phyloP scores from a whole-genome alignment of 2,113 vertebrate species.

The Brienomyrus longianalis region DNA sequence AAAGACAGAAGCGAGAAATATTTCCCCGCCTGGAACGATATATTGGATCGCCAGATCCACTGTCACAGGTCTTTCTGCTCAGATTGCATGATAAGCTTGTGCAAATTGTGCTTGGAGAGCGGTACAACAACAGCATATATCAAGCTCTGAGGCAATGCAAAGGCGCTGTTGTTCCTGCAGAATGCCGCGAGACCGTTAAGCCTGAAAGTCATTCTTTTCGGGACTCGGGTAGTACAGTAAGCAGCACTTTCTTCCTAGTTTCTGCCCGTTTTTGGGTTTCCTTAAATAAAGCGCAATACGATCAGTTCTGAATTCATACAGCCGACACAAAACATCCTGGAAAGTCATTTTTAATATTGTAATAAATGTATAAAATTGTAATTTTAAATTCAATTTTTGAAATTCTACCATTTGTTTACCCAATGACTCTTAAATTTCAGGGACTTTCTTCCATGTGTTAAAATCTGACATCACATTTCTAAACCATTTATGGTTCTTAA shows the following conservation, averaged over 20 bases:
- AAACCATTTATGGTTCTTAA: not conserved
- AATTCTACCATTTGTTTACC: not conserved
- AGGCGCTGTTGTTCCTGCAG: not conserved
- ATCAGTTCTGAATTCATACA: not conserved
- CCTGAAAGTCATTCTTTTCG: not conserved
- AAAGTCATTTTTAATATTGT: not conserved
- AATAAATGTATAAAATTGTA: not conserved
- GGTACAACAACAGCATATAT: not conserved
- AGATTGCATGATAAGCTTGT: not conserved
- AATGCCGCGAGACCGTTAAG: not conserved
- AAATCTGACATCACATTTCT: not conserved
- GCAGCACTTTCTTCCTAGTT: not conserved
- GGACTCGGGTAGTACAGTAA: not conserved
- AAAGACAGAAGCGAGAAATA: constrained; percentile 1
- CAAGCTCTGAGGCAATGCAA: not conserved
- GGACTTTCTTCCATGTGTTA: not conserved
- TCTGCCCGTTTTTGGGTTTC: not conserved
- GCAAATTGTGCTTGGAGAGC: not conserved
- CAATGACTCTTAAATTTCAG: not conserved
- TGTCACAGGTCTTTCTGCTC: not conserved
- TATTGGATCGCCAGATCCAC: not conserved
- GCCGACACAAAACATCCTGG: not conserved
- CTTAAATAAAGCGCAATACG: not conserved
- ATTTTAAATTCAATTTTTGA: not conserved
- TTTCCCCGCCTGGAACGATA: constrained; percentile 3